A percentile compares a stretch with the other conserved stretches of the same genome.
Conservation (phyloP, 2,888 invertebrate genomes). For the Syrista parreyssii region DNA sequence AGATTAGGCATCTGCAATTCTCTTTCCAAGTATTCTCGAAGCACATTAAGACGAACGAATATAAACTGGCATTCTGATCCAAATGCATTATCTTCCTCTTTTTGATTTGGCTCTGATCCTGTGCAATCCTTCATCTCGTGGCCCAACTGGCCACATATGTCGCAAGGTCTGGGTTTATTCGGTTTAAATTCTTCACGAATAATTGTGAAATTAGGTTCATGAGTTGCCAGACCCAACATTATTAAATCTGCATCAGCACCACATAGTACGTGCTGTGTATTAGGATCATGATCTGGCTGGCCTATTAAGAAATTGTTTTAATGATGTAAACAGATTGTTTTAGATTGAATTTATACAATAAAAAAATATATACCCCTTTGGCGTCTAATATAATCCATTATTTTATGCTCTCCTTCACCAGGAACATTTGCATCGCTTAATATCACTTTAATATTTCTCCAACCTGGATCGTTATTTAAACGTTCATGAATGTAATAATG, state of each 20-base stretch:
- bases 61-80: conserved; percentile 88
- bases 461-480: conserved; percentile 93
- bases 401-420: conserved; percentile 99
- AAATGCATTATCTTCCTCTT: conserved; percentile 72
- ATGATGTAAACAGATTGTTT: neutral
- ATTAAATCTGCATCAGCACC: conserved; percentile 99
- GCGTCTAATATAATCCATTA: conserved; percentile 98
- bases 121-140: conserved; percentile 96
- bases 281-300: conserved; percentile 96
- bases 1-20: conserved; percentile 92
- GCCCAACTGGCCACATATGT: conserved; percentile 90
- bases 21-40: conserved; percentile 92
- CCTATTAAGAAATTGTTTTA: conserved; percentile 66
- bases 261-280: conserved; percentile 97
- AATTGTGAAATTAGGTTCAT: conserved; percentile 99
- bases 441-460: conserved; percentile 93
- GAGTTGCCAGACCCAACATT: conserved; percentile 98
- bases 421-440: conserved; percentile 99
- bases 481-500: conserved; percentile 91
- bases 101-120: conserved; percentile 75
- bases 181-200: conserved; percentile 99
- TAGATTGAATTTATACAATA: neutral
- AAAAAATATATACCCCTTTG: conserved; percentile 77
- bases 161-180: conserved; percentile 95
- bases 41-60: conserved; percentile 91